phyloP scores from a whole-genome alignment of 2,797 vertebrate genomes.

The Sebastes umbrosus region DNA sequence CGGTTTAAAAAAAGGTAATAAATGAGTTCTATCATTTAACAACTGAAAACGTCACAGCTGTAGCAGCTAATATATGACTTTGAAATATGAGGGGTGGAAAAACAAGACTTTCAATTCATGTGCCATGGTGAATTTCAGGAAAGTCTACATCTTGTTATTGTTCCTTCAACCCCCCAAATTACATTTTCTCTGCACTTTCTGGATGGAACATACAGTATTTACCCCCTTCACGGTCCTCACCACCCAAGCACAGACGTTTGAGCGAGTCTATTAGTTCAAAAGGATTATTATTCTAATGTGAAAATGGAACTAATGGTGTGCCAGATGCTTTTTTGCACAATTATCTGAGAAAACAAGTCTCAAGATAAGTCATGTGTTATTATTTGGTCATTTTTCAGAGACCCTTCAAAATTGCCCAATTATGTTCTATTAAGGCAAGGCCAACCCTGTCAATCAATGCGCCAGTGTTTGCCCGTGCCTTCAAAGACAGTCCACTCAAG shows the following conservation, averaged over 20 bases:
- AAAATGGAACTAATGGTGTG: slow-evolving; percentile 88
- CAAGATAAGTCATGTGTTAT: slow-evolving; percentile 85
- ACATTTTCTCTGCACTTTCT: slow-evolving; percentile 51
- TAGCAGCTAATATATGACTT: background rate
- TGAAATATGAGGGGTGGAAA: slow-evolving; percentile 27
- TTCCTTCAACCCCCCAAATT: slow-evolving; percentile 57
- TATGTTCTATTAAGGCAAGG: slow-evolving; percentile 98
- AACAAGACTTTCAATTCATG: slow-evolving; percentile 19
- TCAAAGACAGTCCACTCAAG: slow-evolving; percentile 81
- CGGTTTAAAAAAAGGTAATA: background rate
- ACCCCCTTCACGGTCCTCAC: slow-evolving; percentile 47
- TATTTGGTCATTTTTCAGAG: slow-evolving; percentile 86
- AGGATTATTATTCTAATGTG: slow-evolving; percentile 88
- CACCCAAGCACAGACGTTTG: slow-evolving; percentile 76
- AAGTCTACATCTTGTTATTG: slow-evolving; percentile 67
- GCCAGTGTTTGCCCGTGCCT: slow-evolving; percentile 85
- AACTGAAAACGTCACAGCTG: slow-evolving; percentile 18
- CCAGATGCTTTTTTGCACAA: slow-evolving; percentile 84
- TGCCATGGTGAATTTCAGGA: slow-evolving; percentile 43
- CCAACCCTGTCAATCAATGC: slow-evolving; percentile 92
- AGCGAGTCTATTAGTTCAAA: slow-evolving; percentile 85
- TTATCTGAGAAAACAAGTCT: slow-evolving; percentile 87
- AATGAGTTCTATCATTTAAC: slow-evolving; percentile 42
- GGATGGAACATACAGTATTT: slow-evolving; percentile 67
- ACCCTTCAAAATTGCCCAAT: slow-evolving; percentile 94